Conservation (phyloP, 2,797 vertebrate species). For the Loriculus beryllinus region DNA sequence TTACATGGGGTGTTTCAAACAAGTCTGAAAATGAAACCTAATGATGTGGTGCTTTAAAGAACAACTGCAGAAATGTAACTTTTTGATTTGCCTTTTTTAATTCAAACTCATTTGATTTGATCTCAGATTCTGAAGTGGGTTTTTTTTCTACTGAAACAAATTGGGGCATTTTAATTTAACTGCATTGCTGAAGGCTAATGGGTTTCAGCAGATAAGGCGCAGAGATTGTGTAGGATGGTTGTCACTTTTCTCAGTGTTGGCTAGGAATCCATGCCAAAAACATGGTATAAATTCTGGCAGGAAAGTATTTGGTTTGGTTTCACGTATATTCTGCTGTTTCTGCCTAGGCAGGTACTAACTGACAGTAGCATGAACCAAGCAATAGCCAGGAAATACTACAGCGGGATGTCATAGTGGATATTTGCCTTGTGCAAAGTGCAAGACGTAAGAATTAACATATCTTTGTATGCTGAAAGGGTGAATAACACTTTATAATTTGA, state of each 20-base stretch:
- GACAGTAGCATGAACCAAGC: neutral
- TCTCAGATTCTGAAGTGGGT: neutral
- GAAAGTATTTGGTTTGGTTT: neutral
- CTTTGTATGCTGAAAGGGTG: neutral
- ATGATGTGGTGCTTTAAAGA: neutral
- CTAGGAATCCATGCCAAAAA: neutral
- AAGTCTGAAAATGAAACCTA: neutral
- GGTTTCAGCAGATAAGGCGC: neutral
- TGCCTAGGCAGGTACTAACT: neutral
- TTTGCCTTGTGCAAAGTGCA: neutral
- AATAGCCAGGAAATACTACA: neutral
- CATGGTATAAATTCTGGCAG: neutral
- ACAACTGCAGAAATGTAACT: neutral
- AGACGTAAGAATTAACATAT: neutral
- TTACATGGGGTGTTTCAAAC: neutral
- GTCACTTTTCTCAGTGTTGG: neutral
- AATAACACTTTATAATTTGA: neutral
- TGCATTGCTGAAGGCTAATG: neutral
- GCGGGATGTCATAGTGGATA: neutral
- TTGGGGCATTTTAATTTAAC: neutral
- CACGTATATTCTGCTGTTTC: neutral
- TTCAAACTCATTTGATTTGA: neutral
- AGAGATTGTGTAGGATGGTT: neutral
- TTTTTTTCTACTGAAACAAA: neutral
- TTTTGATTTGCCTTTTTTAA: neutral